These are phyloP conservation scores for Caenorhabditis becei DNA, from an alignment of 2,888 invertebrate genomes.

Conservation along the genomic window DNA sequence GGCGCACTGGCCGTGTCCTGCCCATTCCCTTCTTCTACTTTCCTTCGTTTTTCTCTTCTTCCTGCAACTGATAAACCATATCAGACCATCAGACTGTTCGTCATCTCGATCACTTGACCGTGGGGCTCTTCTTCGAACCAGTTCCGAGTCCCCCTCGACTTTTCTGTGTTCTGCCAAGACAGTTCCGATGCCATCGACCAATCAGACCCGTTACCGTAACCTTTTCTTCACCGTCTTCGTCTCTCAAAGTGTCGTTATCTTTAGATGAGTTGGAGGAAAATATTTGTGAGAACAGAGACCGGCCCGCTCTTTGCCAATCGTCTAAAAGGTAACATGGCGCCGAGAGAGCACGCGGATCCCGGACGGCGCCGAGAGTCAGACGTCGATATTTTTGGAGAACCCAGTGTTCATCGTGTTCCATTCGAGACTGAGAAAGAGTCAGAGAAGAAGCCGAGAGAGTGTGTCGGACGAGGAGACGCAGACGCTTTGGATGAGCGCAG, in stretches of 20 bases:
- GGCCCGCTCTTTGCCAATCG: neutral
- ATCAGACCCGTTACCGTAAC: conserved; percentile 9
- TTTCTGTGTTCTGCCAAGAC: conserved; percentile 1
- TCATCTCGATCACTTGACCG: neutral
- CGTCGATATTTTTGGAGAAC: conserved; percentile 18
- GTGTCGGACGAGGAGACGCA: conserved; percentile 15
- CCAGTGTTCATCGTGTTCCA: conserved; percentile 39
- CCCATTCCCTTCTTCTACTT: neutral
- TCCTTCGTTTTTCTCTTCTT: neutral
- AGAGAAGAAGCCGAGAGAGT: conserved; percentile 38
- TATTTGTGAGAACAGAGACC: conserved; percentile 16
- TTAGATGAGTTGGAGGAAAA: conserved; percentile 5
- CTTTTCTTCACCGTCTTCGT: neutral
- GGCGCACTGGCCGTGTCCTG: too few relatives aligned
- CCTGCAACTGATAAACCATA: neutral
- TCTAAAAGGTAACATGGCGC: conserved; percentile 11
- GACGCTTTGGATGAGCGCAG: conserved; percentile 10
- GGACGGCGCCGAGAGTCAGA: conserved; percentile 14
- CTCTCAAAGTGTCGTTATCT: neutral
- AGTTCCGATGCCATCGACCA: neutral
- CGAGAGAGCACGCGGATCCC: conserved; percentile 2
- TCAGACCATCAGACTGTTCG: neutral
- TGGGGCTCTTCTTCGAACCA: neutral
- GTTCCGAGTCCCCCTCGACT: neutral
- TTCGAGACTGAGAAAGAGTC: conserved; percentile 13